Evolutionary conservation across 2,888 invertebrate species (phyloP), one percentile per base, ranked within the genome.

Genomic region (Marronus borbonicus): DNA sequence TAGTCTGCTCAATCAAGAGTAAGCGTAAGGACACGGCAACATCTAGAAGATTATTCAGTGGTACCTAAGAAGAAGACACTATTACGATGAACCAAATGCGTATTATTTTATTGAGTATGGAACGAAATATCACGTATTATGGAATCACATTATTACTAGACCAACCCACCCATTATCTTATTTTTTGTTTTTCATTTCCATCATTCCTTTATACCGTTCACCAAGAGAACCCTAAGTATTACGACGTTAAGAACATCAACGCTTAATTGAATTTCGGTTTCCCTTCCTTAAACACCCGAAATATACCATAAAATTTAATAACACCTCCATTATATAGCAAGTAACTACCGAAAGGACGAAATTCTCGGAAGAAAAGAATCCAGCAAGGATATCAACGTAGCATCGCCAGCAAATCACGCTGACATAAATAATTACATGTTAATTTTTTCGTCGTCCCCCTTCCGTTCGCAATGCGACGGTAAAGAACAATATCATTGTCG

Each of bases 341-440:
- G 20, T 24, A 58, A 58, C 55, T 20, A 55, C 55, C 55, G 55
- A 58, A 20, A 44, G 17, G 17, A 17, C 17, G 55, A 20, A 52
- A 52, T n/a, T 50, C 3, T 12, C 8, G 17, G 7, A 55, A 55
- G 12, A 55, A 55, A 14, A 8, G 17, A 68, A 20, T 14, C 20
- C 3, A 28, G 28, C 12, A 50, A 50, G 31, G 10, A 49, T 2
- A n/a, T 28, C 49, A 49, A 24, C 24, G 28, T 5, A 24, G 12
- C 36, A 36, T n/a, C 49, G 28, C 39, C 31, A 39, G 39, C 20
- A 62, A 74, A 49, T 74, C 62, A 62, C 24, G 49, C 17, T 44
- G 64, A 64, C 44, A 44, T 60, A 74, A 74, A 62, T 74, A 74
- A 74, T 74, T 74, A 64, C 74, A 20, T 72, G 60, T 72, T 72